phyloP scores from a whole-genome alignment of 1,140 invertebrate species.

The Nylanderia fulva region DNA sequence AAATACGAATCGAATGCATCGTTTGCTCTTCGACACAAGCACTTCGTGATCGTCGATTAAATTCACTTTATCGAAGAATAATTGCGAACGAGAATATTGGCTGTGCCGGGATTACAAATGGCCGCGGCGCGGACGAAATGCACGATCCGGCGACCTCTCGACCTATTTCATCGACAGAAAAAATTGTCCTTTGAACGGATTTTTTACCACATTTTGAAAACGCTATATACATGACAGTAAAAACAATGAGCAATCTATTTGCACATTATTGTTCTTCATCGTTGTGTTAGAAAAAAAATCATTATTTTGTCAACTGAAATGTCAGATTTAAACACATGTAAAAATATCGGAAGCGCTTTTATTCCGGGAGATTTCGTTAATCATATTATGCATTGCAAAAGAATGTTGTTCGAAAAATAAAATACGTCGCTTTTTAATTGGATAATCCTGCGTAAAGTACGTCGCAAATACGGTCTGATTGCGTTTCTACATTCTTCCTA shows the following conservation, averaged over 20 bases:
- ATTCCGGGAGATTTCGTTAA: conserved; percentile 29
- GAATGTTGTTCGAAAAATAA: conserved; percentile 16
- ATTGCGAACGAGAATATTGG: conserved; percentile 68
- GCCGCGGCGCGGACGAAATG: conserved; percentile 49
- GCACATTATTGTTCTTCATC: not conserved
- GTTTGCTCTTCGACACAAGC: conserved; percentile 32
- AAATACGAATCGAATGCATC: conserved; percentile 61
- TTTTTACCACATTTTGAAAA: conserved; percentile 26
- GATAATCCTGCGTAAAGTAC: conserved; percentile 15
- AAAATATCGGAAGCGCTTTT: not conserved
- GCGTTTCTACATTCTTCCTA: conserved; percentile 40
- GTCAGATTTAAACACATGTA: not conserved
- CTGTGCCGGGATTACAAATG: conserved; percentile 63
- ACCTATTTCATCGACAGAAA: conserved; percentile 53
- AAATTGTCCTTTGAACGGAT: conserved; percentile 18
- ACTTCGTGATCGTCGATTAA: conserved; percentile 70
- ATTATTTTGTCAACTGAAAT: not conserved
- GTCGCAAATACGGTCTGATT: conserved; percentile 37
- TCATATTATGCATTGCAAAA: not conserved
- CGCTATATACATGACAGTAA: not conserved
- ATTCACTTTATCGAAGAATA: conserved; percentile 74
- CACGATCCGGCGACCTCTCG: conserved; percentile 45
- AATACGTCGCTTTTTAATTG: conserved; percentile 31
- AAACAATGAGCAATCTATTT: conserved; percentile 18
- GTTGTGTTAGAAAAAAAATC: not conserved